Percentiles rank a stretch among this genome's conserved stretches.
phyloP scores from a whole-genome alignment of 2,113 vertebrate genomes.

The Xenopus laevis region DNA sequence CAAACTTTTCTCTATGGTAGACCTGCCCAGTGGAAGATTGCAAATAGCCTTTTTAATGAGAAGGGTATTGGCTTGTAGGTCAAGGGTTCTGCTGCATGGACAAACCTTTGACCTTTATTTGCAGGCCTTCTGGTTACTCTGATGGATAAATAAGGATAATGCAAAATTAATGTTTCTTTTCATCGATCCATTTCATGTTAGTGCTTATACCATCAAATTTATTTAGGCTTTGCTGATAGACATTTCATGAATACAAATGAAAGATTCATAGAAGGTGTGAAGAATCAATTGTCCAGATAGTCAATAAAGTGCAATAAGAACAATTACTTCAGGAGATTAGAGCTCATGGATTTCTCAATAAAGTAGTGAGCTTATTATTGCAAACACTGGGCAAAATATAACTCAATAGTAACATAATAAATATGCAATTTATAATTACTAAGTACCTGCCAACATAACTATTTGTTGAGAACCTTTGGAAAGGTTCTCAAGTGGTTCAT shows the following conservation, averaged over 20 bases:
- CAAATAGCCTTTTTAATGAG: conserved; percentile 80
- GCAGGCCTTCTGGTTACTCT: conserved; percentile 74
- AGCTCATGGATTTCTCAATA: conserved; percentile 73
- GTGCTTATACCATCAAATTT: conserved; percentile 88
- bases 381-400: conserved; percentile 19
- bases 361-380: conserved; percentile 66
- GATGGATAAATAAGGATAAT: conserved; percentile 91
- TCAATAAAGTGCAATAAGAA: conserved; percentile 75
- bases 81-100: conserved; percentile 84
- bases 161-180: conserved; percentile 93
- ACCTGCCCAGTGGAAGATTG: conserved; percentile 74
- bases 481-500: not conserved
- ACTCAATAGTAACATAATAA: not conserved
- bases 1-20: conserved; percentile 65
- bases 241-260: conserved; percentile 98
- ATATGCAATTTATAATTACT: conserved; percentile 50
- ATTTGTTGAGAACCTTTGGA: not conserved
- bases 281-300: conserved; percentile 78
- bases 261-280: conserved; percentile 89
- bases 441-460: conserved; percentile 1
- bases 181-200: conserved; percentile 87
- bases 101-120: conserved; percentile 89
- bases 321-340: conserved; percentile 72
- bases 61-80: conserved; percentile 81
- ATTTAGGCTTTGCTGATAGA: conserved; percentile 85